A percentile compares a stretch with the other conserved stretches of the same genome.
Evolutionary conservation across 2,888 invertebrate genomes (phyloP).

Genomic region (Diaphora mendica): DNA sequence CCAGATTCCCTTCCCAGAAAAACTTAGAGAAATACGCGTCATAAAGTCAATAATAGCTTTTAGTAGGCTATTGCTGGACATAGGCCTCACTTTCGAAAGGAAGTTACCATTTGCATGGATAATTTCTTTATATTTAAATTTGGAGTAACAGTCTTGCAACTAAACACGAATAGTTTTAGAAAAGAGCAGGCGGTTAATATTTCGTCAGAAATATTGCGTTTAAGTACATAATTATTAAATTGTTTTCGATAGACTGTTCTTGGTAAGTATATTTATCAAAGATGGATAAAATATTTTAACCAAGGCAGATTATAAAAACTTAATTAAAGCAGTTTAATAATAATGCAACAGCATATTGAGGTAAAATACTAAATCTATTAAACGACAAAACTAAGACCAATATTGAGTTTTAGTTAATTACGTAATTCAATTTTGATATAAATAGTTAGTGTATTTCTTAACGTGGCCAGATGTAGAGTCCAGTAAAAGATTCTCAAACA

Average conservation of each 20-base stretch:
- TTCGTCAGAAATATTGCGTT: not conserved
- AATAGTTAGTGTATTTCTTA: not conserved
- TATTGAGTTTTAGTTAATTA: not conserved
- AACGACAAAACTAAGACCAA: not conserved
- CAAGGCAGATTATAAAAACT: not conserved
- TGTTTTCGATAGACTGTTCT: not conserved
- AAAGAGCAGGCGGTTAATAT: not conserved
- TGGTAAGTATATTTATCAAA: not conserved
- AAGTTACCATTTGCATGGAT: not conserved
- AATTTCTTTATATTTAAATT: not conserved
- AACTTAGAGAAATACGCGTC: not conserved
- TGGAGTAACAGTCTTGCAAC: not conserved
- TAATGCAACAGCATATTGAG: not conserved
- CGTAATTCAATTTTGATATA: not conserved
- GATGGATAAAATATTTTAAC: not conserved
- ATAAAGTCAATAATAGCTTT: no score
- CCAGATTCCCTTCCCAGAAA: not conserved
- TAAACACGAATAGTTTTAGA: not conserved
- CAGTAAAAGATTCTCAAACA: not conserved
- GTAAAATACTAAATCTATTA: not conserved
- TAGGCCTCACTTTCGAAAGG: no score
- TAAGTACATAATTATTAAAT: not conserved
- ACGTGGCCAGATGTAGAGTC: not conserved
- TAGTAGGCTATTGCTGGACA: no score
- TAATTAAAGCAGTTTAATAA: not conserved